phyloP scores from a whole-genome alignment of 2,888 invertebrate species.

The Caenorhabditis imperialis region DNA sequence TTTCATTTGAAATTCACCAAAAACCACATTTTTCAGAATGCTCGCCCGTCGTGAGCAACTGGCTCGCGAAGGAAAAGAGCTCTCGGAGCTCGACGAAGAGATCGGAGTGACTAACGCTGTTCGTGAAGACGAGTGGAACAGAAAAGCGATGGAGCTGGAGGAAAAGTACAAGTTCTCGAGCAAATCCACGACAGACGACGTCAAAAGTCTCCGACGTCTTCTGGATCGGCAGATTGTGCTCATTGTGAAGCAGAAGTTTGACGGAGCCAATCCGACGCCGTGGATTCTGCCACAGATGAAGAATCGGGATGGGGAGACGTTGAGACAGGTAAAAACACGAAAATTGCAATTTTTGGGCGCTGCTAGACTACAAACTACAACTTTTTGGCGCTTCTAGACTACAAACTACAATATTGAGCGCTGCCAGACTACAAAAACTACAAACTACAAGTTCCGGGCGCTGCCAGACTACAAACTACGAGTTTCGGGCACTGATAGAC shows the following conservation, averaged over 20 bases:
- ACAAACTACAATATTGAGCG: too few species aligned
- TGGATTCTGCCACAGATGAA: slow-evolving; percentile 74
- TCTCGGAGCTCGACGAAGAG: slow-evolving; percentile 75
- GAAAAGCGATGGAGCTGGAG: slow-evolving; percentile 40
- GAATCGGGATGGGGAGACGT: slow-evolving; percentile 66
- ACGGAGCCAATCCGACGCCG: slow-evolving; percentile 54
- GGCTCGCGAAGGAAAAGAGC: slow-evolving; percentile 72
- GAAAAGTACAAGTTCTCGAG: slow-evolving; percentile 37
- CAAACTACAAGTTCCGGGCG: too few species aligned
- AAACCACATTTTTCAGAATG: slow-evolving; percentile 60
- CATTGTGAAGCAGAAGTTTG: slow-evolving; percentile 69
- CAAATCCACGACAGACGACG: slow-evolving; percentile 16
- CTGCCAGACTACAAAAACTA: too few species aligned
- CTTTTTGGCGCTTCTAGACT: too few species aligned
- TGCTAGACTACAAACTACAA: too few species aligned
- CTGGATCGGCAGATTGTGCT: slow-evolving; percentile 70
- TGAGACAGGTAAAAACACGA: slow-evolving; percentile 67
- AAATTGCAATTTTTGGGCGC: neutral
- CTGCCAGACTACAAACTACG: too few species aligned
- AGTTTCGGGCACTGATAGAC: too few species aligned
- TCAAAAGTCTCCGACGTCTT: slow-evolving; percentile 54
- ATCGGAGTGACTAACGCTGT: slow-evolving; percentile 72
- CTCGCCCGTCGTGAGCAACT: slow-evolving; percentile 66
- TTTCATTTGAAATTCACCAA: neutral
- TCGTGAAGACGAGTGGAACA: slow-evolving; percentile 70